phyloP scores from a whole-genome alignment of 1,140 invertebrate genomes.

The Anoplolepis gracilipes region DNA sequence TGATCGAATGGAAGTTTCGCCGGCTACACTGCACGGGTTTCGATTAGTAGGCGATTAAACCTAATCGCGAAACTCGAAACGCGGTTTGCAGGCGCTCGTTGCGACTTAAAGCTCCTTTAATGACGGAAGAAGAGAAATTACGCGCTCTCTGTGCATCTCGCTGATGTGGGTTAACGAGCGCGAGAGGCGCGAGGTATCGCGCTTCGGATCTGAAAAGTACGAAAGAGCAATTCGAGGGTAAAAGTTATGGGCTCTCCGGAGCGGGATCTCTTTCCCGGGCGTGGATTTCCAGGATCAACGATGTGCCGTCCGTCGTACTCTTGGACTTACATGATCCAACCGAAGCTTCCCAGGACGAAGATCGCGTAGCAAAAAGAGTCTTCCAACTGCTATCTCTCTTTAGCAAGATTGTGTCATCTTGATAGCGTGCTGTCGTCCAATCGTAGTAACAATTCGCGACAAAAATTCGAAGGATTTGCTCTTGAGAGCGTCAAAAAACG shows the following conservation, averaged over 20 bases:
- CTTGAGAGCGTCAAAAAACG: neutral
- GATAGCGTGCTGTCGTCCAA: conserved; percentile 18
- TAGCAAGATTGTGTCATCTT: conserved; percentile 3
- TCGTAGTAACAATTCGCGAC: conserved; percentile 5
- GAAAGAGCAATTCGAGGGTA: conserved; percentile 49
- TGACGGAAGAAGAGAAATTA: conserved; percentile 60
- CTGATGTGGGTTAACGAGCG: conserved; percentile 64
- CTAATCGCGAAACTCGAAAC: conserved; percentile 44
- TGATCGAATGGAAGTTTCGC: conserved; percentile 39
- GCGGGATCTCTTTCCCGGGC: conserved; percentile 45
- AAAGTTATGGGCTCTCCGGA: conserved; percentile 47
- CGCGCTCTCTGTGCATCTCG: neutral
- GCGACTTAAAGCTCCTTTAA: conserved; percentile 53
- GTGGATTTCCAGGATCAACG: conserved; percentile 64
- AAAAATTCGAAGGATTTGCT: conserved; percentile 21
- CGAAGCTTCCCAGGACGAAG: conserved; percentile 30
- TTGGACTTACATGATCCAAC: neutral
- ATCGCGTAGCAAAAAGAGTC: conserved; percentile 33
- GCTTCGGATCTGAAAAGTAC: conserved; percentile 60
- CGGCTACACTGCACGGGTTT: neutral
- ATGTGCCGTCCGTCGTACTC: conserved; percentile 44
- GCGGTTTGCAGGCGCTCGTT: conserved; percentile 7
- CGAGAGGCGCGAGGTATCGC: conserved; percentile 19
- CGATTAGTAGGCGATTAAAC: conserved; percentile 48
- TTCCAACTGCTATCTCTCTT: conserved; percentile 33